Base-by-base conservation (phyloP, 2,797 vertebrate species). In the Novumbra hubbsi region DNA sequence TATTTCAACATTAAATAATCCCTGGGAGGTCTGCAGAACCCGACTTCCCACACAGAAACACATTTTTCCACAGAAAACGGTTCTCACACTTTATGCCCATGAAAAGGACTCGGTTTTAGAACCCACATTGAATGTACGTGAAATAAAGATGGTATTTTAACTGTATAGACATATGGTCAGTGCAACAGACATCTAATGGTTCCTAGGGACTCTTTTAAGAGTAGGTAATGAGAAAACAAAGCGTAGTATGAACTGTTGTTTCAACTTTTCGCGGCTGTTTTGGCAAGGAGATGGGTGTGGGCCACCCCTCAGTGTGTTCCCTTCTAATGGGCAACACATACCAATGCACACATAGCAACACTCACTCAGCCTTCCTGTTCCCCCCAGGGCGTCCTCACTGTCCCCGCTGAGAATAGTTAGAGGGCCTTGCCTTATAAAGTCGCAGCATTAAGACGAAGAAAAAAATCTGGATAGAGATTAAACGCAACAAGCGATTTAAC, bases 381-480 rank as follows among this genome's bases (percentile, higher is more conserved):
- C 80, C 89, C 32, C 21, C 85, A 78, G 88, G 90, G 88, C 72
- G 76, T 81, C 79, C 78, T 81, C 82, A 83, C 83, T 81, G 87
- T 88, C 83, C 86, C 80, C 75, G 76, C 79, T 28, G 85, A 79
- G 90, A 89, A 91, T 88, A 77, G 84, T 79, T 80, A 80, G 76
- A 88, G 84, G 82, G 90, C 84, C 89, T 86, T 87, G 65, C 19
- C 80, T 41, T 62, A 75, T 81, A 86, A 83, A 80, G 57, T 82
- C 66, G 79, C 79, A 75, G 76, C 77, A 60, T 60, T 80, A 74
- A 69, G 62, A 70, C 27, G 27, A 77, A 78, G 75, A 69, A 67
- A 70, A 74, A 83, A 80, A 68, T 73, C 80, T 91, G 90, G 89
- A 92, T 87, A 28, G 66, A 88, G 87, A 93, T 93, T 76, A 92